These are phyloP conservation scores for Lutraria lutraria DNA, from an alignment of 2,888 invertebrate genomes.

Conservation along the genomic window DNA sequence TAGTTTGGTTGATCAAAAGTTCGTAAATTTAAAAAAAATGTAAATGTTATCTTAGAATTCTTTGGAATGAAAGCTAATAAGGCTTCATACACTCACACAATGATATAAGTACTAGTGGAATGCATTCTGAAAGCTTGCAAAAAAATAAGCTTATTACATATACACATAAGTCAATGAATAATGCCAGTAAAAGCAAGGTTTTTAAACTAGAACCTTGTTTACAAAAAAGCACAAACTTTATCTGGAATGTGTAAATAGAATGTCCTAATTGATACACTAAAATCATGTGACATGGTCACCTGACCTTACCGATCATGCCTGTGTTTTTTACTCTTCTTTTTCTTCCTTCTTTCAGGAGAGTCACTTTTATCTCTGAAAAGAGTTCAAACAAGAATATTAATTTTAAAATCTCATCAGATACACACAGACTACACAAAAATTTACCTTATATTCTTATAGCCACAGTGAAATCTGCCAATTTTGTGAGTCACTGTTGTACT, in stretches of 20 bases:
- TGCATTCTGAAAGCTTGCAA: background rate
- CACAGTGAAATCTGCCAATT: no score
- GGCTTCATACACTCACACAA: background rate
- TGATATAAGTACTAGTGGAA: background rate
- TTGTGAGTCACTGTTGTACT: no score
- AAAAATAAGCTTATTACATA: no score
- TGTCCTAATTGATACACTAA: background rate
- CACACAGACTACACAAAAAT: background rate
- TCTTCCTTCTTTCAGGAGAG: constrained; percentile 79
- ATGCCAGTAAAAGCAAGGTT: background rate
- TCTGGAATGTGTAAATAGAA: constrained; percentile 4
- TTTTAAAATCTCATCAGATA: background rate
- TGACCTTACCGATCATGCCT: constrained; percentile 81
- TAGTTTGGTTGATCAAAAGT: no score
- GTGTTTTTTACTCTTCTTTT: constrained; percentile 82
- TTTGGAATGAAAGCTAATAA: no score
- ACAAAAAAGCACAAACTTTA: background rate
- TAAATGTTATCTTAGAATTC: no score
- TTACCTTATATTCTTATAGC: background rate
- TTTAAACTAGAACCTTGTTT: background rate
- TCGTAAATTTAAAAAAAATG: no score
- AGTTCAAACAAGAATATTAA: background rate
- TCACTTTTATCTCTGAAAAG: constrained; percentile 78
- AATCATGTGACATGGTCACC: constrained; percentile 48
- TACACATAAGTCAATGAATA: background rate